Evolutionary conservation across 2,888 invertebrate genomes (phyloP).

Genomic region (Abscondita cerata): DNA sequence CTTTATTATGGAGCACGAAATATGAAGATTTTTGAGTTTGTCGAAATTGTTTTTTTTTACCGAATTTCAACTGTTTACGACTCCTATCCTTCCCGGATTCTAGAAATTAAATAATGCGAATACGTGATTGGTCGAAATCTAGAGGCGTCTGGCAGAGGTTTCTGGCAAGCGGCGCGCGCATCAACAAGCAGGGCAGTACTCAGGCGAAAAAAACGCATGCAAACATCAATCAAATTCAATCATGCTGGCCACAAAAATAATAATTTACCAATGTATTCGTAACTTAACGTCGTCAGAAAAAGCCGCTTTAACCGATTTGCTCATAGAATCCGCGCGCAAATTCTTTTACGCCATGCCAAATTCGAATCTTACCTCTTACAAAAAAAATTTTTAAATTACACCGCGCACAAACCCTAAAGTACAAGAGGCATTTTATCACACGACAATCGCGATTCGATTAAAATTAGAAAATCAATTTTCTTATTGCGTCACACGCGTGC

Average conservation of each 20-base stretch:
- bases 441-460: not conserved
- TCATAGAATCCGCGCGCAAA: constrained; percentile 49
- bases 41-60: constrained; percentile 38
- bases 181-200: not conserved
- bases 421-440: no score
- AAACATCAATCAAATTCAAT: constrained; percentile 24
- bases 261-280: constrained; percentile 59
- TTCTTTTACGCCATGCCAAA: no score
- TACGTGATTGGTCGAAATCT: constrained; percentile 48
- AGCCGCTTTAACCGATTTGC: constrained; percentile 59
- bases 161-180: constrained; percentile 51
- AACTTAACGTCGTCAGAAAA: constrained; percentile 61
- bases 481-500: constrained; percentile 1
- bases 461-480: constrained; percentile 7
- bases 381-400: no score
- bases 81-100: constrained; percentile 50
- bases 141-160: constrained; percentile 60
- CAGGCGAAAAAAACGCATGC: not conserved
- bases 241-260: constrained; percentile 37
- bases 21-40: constrained; percentile 42
- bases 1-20: constrained; percentile 28
- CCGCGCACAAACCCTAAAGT: no score
- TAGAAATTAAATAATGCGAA: constrained; percentile 45
- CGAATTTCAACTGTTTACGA: constrained; percentile 56
- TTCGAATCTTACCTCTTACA: no score